Conservation (phyloP, 2,113 vertebrate genomes). For the Brachypodius melanocephalos region DNA sequence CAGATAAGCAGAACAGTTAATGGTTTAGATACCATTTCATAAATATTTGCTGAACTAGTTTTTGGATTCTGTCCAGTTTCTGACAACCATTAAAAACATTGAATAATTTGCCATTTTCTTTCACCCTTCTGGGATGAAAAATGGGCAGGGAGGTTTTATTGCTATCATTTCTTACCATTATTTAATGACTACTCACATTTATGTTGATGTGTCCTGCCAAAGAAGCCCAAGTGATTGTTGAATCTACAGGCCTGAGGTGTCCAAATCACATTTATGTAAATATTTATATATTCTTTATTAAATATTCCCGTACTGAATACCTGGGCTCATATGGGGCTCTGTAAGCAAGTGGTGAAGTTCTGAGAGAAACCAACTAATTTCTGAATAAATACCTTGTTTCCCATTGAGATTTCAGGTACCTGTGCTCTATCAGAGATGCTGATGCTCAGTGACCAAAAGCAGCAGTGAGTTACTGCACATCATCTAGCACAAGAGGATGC, state of each 20-base stretch:
- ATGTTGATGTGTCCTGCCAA: not conserved
- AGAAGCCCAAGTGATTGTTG: not conserved
- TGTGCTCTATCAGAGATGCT: accelerated
- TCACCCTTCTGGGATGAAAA: not conserved
- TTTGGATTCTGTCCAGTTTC: constrained; percentile 40
- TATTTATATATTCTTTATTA: not conserved
- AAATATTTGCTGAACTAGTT: constrained; percentile 55
- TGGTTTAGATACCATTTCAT: constrained; percentile 37
- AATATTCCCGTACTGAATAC: not conserved
- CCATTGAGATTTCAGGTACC: not conserved
- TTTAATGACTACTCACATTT: not conserved
- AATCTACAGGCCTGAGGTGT: not conserved
- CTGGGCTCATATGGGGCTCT: not conserved
- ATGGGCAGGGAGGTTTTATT: not conserved
- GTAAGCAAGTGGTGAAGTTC: not conserved
- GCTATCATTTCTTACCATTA: not conserved
- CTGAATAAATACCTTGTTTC: not conserved
- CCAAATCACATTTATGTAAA: not conserved
- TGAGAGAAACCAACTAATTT: not conserved
- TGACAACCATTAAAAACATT: constrained; percentile 32
- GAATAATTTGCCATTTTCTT: constrained; percentile 26
- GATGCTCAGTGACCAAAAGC: not conserved
- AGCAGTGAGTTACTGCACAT: not conserved
- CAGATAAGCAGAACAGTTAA: constrained; percentile 45
- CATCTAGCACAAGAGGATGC: not conserved